A percentile compares a stretch with the other conserved stretches of the same genome.
These are phyloP conservation scores for Sclerurus mexicanus DNA, from an alignment of 2,113 vertebrate genomes.

Conservation along the genomic window DNA sequence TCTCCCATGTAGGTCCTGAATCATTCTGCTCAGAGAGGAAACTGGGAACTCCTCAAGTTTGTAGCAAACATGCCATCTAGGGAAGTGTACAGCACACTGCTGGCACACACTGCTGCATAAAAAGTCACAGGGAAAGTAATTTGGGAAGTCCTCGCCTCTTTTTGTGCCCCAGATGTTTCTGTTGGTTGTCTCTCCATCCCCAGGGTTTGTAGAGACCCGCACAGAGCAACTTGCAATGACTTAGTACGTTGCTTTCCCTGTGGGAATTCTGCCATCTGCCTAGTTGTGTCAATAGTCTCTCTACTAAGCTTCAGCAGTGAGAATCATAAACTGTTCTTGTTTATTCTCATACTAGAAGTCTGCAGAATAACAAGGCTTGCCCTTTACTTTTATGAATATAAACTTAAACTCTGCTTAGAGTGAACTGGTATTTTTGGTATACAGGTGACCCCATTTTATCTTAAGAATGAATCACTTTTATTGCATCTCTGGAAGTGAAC, in stretches of 20 bases:
- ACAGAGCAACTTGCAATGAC: neutral
- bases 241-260: neutral
- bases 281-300: neutral
- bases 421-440: neutral
- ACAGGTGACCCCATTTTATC: neutral
- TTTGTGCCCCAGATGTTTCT: neutral
- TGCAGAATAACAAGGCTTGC: neutral
- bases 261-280: neutral
- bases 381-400: neutral
- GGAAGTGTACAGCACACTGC: neutral
- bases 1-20: neutral
- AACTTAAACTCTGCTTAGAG: neutral
- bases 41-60: neutral
- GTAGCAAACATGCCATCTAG: neutral
- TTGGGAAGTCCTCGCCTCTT: neutral
- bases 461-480: neutral
- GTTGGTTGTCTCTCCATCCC: neutral
- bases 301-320: neutral
- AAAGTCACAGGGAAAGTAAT: neutral
- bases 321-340: neutral
- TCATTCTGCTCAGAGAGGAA: neutral
- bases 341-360: neutral
- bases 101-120: neutral
- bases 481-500: neutral
- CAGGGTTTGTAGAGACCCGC: neutral